These are phyloP conservation scores for Ianthella basta DNA, from an alignment of 37 sponge, comb jelly and placozoan species.

Conservation along the genomic window DNA sequence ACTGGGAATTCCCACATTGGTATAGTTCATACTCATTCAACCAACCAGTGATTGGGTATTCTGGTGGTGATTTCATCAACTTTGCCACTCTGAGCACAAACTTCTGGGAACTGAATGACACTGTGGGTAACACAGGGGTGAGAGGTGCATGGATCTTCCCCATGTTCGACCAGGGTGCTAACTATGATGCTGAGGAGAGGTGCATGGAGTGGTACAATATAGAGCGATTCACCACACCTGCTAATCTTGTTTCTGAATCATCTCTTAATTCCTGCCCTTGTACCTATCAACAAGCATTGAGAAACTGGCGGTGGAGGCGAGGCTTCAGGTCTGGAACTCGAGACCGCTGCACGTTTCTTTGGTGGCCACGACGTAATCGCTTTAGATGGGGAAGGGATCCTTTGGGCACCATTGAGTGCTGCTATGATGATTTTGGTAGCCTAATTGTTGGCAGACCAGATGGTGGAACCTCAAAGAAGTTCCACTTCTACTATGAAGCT, in stretches of 20 bases:
- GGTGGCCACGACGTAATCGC: slow-evolving; percentile 5
- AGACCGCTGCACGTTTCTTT: slow-evolving; percentile 41
- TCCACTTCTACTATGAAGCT: slow-evolving; percentile 33
- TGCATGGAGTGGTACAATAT: slow-evolving; percentile 43
- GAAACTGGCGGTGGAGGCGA: slow-evolving; percentile 48
- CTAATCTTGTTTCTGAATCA: not conserved
- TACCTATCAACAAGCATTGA: slow-evolving; percentile 38
- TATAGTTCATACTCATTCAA: not conserved
- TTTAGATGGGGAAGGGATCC: not conserved
- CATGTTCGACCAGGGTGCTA: not conserved
- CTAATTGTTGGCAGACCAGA: slow-evolving; percentile 31
- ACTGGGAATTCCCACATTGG: slow-evolving; percentile 6
- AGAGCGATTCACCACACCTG: slow-evolving; percentile 1
- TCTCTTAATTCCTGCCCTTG: slow-evolving; percentile 57
- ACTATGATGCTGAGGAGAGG: not conserved
- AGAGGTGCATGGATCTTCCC: slow-evolving; percentile 57
- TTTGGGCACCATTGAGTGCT: slow-evolving; percentile 55
- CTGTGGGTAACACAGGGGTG: slow-evolving; percentile 39
- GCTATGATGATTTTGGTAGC: slow-evolving; percentile 55
- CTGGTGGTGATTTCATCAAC: slow-evolving; percentile 42
- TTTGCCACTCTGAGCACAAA: not conserved
- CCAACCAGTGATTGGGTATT: slow-evolving; percentile 51
- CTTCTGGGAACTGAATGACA: slow-evolving; percentile 18
- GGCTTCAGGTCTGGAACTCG: slow-evolving; percentile 37
- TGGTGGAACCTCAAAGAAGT: slow-evolving; percentile 47